A percentile compares a stretch with the other conserved stretches of the same genome.
These are phyloP conservation scores for Ophonus ardosiacus DNA, from an alignment of 2,888 invertebrate genomes.

Conservation along the genomic window DNA sequence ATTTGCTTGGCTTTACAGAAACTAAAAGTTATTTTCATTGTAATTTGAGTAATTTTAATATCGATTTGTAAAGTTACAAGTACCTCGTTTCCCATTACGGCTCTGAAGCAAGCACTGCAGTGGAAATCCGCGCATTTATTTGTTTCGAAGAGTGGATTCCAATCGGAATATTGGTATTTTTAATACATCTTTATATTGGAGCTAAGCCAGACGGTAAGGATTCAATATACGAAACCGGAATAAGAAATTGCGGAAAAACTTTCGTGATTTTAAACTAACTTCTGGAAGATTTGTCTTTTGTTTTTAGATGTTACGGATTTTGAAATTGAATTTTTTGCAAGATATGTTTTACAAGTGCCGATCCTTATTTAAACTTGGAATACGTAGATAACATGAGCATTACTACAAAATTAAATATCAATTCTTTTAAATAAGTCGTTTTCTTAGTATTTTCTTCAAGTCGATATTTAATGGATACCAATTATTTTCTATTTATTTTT, in stretches of 20 bases:
- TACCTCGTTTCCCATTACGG: neutral
- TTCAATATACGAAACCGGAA: constrained; percentile 40
- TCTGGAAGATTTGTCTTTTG: constrained; percentile 33
- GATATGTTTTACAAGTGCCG: constrained; percentile 23
- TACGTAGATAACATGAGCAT: constrained; percentile 24
- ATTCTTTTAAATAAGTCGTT: neutral
- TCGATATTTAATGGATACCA: neutral
- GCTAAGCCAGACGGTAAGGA: constrained; percentile 37
- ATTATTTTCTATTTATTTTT: neutral
- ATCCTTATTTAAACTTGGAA: constrained; percentile 27
- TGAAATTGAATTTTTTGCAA: constrained; percentile 33
- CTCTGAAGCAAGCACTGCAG: neutral
- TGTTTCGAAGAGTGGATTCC: constrained; percentile 32
- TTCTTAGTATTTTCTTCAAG: neutral
- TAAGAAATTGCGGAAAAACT: constrained; percentile 40
- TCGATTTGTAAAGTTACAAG: neutral
- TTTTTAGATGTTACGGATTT: constrained; percentile 22
- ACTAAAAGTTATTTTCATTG: neutral
- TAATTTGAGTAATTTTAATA: neutral
- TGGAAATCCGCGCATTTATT: constrained; percentile 21
- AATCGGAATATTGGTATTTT: constrained; percentile 38
- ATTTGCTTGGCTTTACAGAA: neutral
- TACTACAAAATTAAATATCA: constrained; percentile 2
- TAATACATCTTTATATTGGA: constrained; percentile 44
- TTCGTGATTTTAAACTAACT: constrained; percentile 39